These are phyloP conservation scores for Julus scandinavius DNA, from an alignment of 2,888 invertebrate species.

Conservation along the genomic window DNA sequence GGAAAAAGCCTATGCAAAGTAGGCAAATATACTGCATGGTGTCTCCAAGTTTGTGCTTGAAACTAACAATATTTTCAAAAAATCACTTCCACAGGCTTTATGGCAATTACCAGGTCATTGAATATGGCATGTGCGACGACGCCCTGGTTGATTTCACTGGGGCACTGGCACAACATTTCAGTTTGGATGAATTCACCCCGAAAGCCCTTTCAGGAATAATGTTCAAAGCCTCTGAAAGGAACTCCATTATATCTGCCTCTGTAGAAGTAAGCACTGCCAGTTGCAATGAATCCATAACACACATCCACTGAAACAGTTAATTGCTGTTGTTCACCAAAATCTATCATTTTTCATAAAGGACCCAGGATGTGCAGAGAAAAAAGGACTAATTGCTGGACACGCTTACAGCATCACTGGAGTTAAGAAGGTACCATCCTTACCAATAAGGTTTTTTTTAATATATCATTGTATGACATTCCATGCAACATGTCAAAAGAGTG, in stretches of 20 bases:
- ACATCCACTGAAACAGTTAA: too few relatives aligned
- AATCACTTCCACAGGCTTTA: constrained; percentile 74
- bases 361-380: background rate
- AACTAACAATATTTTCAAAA: too few relatives aligned
- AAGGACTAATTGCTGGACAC: background rate
- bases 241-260: constrained; percentile 93
- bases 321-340: too few relatives aligned
- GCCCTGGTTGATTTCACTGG: constrained; percentile 99
- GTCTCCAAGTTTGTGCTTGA: too few relatives aligned
- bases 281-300: too few relatives aligned
- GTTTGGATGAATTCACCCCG: constrained; percentile 84
- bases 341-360: background rate
- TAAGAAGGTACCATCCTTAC: background rate
- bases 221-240: constrained; percentile 86
- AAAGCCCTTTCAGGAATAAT: constrained; percentile 87
- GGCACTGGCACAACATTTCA: constrained; percentile 93
- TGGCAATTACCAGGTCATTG: constrained; percentile 96
- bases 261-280: constrained; percentile 73
- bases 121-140: constrained; percentile 96
- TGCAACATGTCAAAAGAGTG: too few relatives aligned
- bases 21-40: constrained; percentile 19
- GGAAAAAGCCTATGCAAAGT: constrained; percentile 95
- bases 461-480: too few relatives aligned
- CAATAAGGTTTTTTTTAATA: too few relatives aligned
- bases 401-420: background rate